These are phyloP conservation scores for Mormyrus proboscirostris DNA, from an alignment of 2,797 vertebrate species.

Conservation along the genomic window DNA sequence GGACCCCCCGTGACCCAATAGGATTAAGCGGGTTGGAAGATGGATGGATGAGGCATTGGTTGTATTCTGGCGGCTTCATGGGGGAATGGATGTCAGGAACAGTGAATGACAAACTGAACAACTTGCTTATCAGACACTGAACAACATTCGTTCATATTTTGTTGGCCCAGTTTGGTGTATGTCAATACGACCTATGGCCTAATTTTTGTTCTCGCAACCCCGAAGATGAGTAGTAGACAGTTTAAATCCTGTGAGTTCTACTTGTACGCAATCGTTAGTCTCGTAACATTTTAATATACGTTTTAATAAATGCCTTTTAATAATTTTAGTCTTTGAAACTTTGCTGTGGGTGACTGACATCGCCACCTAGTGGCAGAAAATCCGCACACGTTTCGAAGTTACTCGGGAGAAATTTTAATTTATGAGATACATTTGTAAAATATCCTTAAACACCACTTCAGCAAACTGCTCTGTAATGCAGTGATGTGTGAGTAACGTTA, in stretches of 20 bases:
- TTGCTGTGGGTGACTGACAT: neutral
- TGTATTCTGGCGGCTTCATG: neutral
- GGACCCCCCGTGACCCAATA: too few species aligned
- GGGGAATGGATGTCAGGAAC: neutral
- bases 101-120: neutral
- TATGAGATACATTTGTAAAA: neutral
- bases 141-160: neutral
- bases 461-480: neutral
- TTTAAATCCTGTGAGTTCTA: neutral
- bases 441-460: neutral
- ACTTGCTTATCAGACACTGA: neutral
- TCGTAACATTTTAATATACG: neutral
- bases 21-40: too few species aligned
- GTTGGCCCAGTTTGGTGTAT: neutral
- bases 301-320: neutral
- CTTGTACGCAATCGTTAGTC: neutral
- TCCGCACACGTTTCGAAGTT: neutral
- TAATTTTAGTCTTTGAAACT: neutral
- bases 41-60: neutral
- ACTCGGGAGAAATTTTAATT: neutral
- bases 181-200: neutral
- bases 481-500: neutral
- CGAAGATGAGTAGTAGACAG: neutral
- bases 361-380: neutral
- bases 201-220: neutral